phyloP scores from a whole-genome alignment of 2,888 invertebrate species.

The Elmis aenea region DNA sequence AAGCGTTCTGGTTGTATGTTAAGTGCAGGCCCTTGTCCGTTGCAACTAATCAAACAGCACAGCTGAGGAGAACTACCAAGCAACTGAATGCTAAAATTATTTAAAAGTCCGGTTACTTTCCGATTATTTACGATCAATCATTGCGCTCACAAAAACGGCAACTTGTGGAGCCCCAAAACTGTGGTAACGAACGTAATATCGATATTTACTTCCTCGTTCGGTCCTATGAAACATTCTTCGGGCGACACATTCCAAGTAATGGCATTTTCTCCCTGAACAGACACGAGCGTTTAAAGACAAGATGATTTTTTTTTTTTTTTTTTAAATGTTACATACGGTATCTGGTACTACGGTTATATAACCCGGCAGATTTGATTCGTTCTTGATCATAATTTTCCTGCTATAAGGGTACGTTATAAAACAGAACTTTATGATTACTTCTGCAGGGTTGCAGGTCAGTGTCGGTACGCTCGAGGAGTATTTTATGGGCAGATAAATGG shows the following conservation, averaged over 20 bases:
- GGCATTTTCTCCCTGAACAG: conserved; percentile 7
- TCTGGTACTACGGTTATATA: conserved; percentile 31
- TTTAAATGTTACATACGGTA: too few species aligned
- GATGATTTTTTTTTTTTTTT: too few species aligned
- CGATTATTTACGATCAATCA: too few species aligned
- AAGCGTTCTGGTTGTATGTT: conserved; percentile 56
- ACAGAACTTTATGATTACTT: conserved; percentile 54
- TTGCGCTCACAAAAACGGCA: conserved; percentile 11
- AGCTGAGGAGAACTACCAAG: conserved; percentile 17
- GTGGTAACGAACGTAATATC: conserved; percentile 48
- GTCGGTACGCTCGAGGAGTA: conserved; percentile 51
- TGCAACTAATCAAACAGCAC: conserved; percentile 49
- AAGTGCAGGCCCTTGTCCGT: conserved; percentile 63
- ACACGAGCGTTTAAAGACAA: too few species aligned
- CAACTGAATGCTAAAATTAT: conserved; percentile 27
- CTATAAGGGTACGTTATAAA: conserved; percentile 55
- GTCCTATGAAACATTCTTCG: conserved; percentile 46
- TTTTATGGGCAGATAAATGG: conserved; percentile 50
- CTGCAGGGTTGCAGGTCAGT: conserved; percentile 48
- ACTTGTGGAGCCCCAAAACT: conserved; percentile 45
- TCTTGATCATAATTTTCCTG: conserved; percentile 48
- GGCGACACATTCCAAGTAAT: conserved; percentile 19
- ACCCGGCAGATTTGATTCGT: conserved; percentile 49
- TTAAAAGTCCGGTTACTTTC: too few species aligned
- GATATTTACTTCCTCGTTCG: conserved; percentile 46